Percentiles rank a stretch among this genome's conserved stretches.
Conservation (phyloP, 2,797 vertebrate species). For the Enteromius viviparus region DNA sequence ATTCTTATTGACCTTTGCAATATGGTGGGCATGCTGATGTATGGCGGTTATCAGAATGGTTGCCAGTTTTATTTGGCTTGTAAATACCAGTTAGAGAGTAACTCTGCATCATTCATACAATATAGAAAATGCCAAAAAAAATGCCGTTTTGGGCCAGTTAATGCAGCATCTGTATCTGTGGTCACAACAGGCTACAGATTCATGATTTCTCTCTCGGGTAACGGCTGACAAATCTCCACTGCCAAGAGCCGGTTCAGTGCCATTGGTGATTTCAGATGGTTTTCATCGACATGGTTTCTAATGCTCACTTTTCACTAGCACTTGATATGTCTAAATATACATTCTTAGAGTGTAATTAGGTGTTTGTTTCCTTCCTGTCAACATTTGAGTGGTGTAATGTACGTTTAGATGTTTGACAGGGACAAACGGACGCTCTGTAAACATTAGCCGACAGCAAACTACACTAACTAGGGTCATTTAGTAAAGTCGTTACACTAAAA, state of each 20-base stretch:
- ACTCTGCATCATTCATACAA: neutral
- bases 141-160: neutral
- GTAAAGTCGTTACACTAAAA: constrained; percentile 68
- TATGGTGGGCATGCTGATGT: neutral
- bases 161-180: constrained; percentile 4
- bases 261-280: constrained; percentile 29
- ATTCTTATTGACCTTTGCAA: neutral
- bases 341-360: constrained; percentile 54
- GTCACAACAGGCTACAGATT: neutral
- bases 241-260: constrained; percentile 29
- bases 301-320: constrained; percentile 59
- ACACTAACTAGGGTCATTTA: constrained; percentile 61
- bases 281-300: constrained; percentile 27
- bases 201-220: constrained; percentile 23
- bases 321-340: constrained; percentile 29
- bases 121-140: neutral
- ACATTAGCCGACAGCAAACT: constrained; percentile 44
- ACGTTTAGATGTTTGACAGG: constrained; percentile 64
- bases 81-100: neutral
- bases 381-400: constrained; percentile 57
- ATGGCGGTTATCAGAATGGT: neutral
- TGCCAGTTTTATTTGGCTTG: neutral
- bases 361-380: constrained; percentile 56
- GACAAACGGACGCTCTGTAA: constrained; percentile 56
- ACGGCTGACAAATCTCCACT: constrained; percentile 51